These are phyloP conservation scores for Automeris io DNA, from an alignment of 2,888 invertebrate genomes.

Conservation along the genomic window DNA sequence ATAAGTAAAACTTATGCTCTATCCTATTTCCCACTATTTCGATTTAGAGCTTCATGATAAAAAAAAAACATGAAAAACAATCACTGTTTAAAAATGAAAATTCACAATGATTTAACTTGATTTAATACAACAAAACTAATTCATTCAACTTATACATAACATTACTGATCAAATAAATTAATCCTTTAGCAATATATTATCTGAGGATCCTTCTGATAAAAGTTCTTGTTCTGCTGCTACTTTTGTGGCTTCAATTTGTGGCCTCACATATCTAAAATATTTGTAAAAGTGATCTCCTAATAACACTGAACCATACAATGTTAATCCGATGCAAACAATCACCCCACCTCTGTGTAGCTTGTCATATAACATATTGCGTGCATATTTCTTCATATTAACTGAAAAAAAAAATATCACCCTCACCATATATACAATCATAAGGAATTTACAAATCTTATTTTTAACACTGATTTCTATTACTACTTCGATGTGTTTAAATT, in stretches of 20 bases:
- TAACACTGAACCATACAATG: constrained; percentile 44
- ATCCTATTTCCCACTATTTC: too few relatives aligned
- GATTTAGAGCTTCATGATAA: too few relatives aligned
- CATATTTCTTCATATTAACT: constrained; percentile 60
- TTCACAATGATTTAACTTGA: constrained; percentile 25
- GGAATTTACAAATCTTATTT: too few relatives aligned
- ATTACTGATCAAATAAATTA: constrained; percentile 14
- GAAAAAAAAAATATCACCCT: too few relatives aligned
- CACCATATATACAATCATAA: too few relatives aligned
- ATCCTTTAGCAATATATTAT: constrained; percentile 39
- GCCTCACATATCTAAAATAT: constrained; percentile 61
- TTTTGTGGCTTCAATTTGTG: constrained; percentile 50
- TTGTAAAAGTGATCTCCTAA: constrained; percentile 55
- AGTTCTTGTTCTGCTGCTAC: constrained; percentile 60
- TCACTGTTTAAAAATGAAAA: too few relatives aligned
- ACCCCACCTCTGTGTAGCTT: constrained; percentile 68
- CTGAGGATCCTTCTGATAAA: constrained; percentile 66
- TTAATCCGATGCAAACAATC: constrained; percentile 58
- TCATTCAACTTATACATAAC: constrained; percentile 26
- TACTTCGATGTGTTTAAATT: too few relatives aligned
- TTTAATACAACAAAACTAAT: constrained; percentile 20
- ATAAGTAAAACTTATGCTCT: too few relatives aligned
- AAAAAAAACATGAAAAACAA: too few relatives aligned
- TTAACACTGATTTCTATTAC: too few relatives aligned
- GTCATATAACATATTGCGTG: constrained; percentile 56